A percentile compares a stretch with the other conserved stretches of the same genome.
Conservation (phyloP, 2,797 vertebrate genomes). For the Arnoldichthys spilopterus region DNA sequence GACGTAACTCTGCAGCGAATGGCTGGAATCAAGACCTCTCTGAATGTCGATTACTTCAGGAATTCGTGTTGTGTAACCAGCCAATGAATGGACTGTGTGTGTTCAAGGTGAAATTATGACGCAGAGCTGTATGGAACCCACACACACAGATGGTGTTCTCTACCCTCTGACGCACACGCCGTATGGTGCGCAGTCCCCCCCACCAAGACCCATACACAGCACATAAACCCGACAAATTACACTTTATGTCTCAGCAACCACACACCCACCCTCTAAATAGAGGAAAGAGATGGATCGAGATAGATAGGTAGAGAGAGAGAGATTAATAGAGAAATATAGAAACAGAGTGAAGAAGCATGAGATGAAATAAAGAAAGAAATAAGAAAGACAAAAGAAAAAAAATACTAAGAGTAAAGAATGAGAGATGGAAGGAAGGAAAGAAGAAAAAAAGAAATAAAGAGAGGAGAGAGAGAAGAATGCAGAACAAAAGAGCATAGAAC, state of each 20-base stretch:
- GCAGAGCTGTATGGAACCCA: too few species aligned
- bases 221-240: conserved; percentile 16
- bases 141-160: not conserved
- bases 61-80: not conserved
- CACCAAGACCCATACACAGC: not conserved
- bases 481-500: too few species aligned
- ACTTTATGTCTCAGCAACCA: not conserved
- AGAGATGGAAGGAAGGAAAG: too few species aligned
- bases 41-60: not conserved
- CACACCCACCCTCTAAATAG: too few species aligned
- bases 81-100: not conserved
- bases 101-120: conserved; percentile 5
- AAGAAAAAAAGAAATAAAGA: not conserved
- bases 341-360: too few species aligned
- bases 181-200: not conserved
- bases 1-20: not conserved
- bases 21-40: not conserved
- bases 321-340: too few species aligned
- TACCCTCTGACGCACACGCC: not conserved
- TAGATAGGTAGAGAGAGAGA: too few species aligned
- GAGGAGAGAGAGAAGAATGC: not conserved
- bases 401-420: too few species aligned
- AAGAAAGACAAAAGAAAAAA: too few species aligned
- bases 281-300: too few species aligned
- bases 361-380: too few species aligned